Base-by-base conservation (phyloP, 1,140 invertebrate genomes). In the Anoplophora glabripennis region DNA sequence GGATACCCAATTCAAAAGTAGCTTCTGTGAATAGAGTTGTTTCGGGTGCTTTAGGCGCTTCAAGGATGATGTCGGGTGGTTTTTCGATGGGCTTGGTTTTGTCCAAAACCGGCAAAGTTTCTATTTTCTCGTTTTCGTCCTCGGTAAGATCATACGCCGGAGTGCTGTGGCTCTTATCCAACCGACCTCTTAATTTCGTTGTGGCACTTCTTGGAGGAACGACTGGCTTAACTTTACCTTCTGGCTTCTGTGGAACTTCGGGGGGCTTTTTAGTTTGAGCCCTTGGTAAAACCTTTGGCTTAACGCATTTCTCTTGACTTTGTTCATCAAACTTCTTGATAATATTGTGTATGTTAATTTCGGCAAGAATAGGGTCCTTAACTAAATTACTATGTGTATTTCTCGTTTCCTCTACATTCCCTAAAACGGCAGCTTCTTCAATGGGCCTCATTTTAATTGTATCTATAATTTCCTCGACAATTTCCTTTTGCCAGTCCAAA, bases 121-220 rank as follows among this genome's bases (percentile, higher is more conserved):
- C 64, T 15, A 58, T 45, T 33, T 53, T 35, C 8, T 58, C 45
- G n/a, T 58, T 45, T 15, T 61, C 53, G 34, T 67, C 68, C 10
- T 79, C 78, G 1, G 78, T 80, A 63, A 84, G 79, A 73, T 90
- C 87, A 73, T 89, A 89, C 0, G 86, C 85, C 0, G 88, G 88
- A 4, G 87, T 89, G 59, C 87, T 90, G 68, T 87, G 82, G 66
- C 86, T 88, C 74, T 90, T 89, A 75, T 90, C 88, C 38, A 90
- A 74, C 40, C 80, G 38, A 78, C 86, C 38, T 80, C 79, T 60
- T 67, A 75, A 61, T 69, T 77, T 70, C 15, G 58, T 70, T 9
- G 65, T 67, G 11, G 67, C 61, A 59, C 61, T 69, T 58, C 73
- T 69, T 9, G 72, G 71, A 36, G 73, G 70, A 14, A 75, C 69